Conservation (phyloP, 2,888 invertebrate genomes). For the Darwinula stevensoni region DNA sequence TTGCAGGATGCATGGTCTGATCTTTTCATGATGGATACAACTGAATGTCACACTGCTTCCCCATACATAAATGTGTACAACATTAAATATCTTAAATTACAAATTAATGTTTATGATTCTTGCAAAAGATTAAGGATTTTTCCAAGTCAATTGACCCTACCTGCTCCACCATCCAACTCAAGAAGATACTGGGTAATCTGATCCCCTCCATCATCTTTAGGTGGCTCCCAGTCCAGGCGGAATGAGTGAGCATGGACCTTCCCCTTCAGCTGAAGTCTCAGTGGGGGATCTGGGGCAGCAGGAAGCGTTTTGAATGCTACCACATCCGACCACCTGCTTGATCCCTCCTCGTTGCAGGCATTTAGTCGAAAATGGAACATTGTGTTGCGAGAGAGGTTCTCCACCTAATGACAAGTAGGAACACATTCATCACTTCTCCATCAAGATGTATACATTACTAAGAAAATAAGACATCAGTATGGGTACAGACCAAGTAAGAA, state of each 20-base stretch:
- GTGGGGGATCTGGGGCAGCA: constrained; percentile 43
- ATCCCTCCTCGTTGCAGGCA: constrained; percentile 52
- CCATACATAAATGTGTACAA: no score
- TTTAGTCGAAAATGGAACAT: constrained; percentile 26
- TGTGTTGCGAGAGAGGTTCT: no score
- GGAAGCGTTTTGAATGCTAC: constrained; percentile 45
- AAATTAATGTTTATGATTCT: no score
- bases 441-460: background rate
- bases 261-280: constrained; percentile 45
- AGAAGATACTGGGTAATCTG: constrained; percentile 32
- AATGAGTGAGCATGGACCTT: constrained; percentile 49
- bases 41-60: no score
- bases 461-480: background rate
- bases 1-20: no score
- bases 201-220: constrained; percentile 40
- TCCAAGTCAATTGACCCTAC: no score
- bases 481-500: constrained; percentile 23
- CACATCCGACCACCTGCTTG: constrained; percentile 49
- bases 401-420: no score
- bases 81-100: no score
- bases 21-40: no score
- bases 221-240: constrained; percentile 52
- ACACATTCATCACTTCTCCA: no score
- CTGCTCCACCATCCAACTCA: constrained; percentile 32
- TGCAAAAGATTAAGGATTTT: no score